Evolutionary conservation across 2,113 vertebrate genomes (phyloP).

Genomic region (Syngnathus scovelli): DNA sequence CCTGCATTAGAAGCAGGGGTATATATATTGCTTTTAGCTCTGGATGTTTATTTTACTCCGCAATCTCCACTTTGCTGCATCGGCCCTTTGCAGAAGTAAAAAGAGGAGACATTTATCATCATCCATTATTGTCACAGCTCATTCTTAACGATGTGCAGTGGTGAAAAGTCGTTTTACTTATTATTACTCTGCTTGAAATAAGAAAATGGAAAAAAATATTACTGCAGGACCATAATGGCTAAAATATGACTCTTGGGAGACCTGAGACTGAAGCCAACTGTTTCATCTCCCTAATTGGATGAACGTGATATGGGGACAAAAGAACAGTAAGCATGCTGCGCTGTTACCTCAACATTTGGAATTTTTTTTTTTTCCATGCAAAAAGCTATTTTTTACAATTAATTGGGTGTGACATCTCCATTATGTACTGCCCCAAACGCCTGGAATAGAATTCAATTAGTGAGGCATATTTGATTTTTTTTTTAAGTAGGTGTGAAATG

Average conservation of each 20-base stretch:
- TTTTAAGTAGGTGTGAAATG: constrained; percentile 21
- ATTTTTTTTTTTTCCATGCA: constrained; percentile 4
- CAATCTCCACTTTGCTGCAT: too few species aligned
- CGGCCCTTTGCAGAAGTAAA: too few species aligned
- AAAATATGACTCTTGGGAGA: constrained; percentile 7
- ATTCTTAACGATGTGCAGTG: not conserved
- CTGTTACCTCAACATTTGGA: constrained; percentile 14
- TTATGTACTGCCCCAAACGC: constrained; percentile 23
- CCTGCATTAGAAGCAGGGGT: too few species aligned
- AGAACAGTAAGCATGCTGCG: constrained; percentile 9
- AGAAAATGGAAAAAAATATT: constrained; percentile 4
- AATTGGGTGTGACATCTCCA: constrained; percentile 22
- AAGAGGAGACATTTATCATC: too few species aligned
- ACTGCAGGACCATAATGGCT: constrained; percentile 7
- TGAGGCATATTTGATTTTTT: constrained; percentile 9
- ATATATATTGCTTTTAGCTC: too few species aligned
- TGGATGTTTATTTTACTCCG: too few species aligned
- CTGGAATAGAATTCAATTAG: constrained; percentile 49
- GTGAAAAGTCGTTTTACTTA: not conserved
- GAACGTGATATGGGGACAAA: constrained; percentile 23
- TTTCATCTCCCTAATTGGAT: constrained; percentile 17
- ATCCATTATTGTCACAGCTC: not conserved
- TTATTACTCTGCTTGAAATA: not conserved
- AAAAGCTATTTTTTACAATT: constrained; percentile 36
- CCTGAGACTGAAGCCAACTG: constrained; percentile 3